A percentile compares a stretch with the other conserved stretches of the same genome.
These are phyloP conservation scores for Taphrorychus bicolor DNA, from an alignment of 2,888 invertebrate genomes.

Conservation along the genomic window DNA sequence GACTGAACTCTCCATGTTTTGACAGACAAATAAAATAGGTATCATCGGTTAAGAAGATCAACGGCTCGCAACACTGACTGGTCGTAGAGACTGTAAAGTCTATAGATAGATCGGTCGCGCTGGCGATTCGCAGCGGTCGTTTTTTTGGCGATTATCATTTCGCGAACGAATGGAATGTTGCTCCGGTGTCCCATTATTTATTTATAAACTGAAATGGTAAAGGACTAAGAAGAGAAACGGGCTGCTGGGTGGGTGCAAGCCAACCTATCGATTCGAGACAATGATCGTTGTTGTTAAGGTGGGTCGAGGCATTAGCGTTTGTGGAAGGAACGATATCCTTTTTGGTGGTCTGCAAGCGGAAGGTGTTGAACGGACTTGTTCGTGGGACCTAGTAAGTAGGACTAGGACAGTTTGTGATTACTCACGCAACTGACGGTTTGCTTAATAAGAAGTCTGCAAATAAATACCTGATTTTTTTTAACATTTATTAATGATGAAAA, in stretches of 20 bases:
- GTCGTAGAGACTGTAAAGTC: neutral
- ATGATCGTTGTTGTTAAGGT: conserved; percentile 15
- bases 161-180: conserved; percentile 32
- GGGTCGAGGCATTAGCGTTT: conserved; percentile 19
- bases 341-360: neutral
- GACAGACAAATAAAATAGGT: neutral
- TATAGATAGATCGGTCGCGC: conserved; percentile 18
- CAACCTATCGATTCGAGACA: neutral
- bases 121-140: conserved; percentile 28
- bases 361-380: neutral
- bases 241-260: conserved; percentile 20
- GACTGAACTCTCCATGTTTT: too few species aligned
- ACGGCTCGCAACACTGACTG: neutral
- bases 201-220: conserved; percentile 22
- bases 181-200: conserved; percentile 26
- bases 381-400: neutral
- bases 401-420: neutral
- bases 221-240: conserved; percentile 5
- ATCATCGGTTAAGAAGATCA: neutral
- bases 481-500: too few species aligned
- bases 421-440: neutral
- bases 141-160: conserved; percentile 24
- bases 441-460: neutral
- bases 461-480: too few species aligned
- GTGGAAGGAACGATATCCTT: neutral